These are phyloP conservation scores for Tachysurus fulvidraco DNA, from an alignment of 2,113 vertebrate species.

Conservation along the genomic window DNA sequence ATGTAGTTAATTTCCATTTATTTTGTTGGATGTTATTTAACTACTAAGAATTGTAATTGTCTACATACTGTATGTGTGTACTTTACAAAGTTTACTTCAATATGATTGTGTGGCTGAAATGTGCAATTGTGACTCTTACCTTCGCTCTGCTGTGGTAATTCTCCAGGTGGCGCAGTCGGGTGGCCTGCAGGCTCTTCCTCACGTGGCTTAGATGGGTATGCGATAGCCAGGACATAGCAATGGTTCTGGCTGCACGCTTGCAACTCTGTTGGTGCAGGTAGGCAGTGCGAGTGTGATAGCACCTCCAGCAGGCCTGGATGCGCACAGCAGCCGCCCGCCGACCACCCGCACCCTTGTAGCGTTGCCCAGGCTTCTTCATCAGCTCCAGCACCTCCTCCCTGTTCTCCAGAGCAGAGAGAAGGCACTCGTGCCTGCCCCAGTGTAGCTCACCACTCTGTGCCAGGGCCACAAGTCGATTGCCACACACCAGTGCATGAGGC, in stretches of 20 bases:
- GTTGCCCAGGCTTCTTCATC: constrained; percentile 72
- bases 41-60: background rate
- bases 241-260: constrained; percentile 80
- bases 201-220: constrained; percentile 64
- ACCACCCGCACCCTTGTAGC: constrained; percentile 77
- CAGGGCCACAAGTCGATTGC: constrained; percentile 64
- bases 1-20: no score
- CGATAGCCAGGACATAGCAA: constrained; percentile 74
- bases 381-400: constrained; percentile 61
- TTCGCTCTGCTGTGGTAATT: constrained; percentile 81
- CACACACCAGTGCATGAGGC: constrained; percentile 70
- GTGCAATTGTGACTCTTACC: constrained; percentile 56
- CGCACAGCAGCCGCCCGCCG: constrained; percentile 64
- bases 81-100: background rate
- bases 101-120: background rate
- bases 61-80: background rate
- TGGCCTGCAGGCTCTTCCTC: constrained; percentile 73
- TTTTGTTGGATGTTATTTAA: background rate
- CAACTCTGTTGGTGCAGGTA: constrained; percentile 61
- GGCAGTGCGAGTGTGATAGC: constrained; percentile 60
- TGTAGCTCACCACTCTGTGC: constrained; percentile 61
- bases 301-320: constrained; percentile 78
- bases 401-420: constrained; percentile 77
- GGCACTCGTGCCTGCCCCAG: constrained; percentile 40
- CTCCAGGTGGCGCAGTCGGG: constrained; percentile 79